These are phyloP conservation scores for Zeugodacus cucurbitae DNA, from an alignment of 1,140 invertebrate genomes.

Conservation along the genomic window DNA sequence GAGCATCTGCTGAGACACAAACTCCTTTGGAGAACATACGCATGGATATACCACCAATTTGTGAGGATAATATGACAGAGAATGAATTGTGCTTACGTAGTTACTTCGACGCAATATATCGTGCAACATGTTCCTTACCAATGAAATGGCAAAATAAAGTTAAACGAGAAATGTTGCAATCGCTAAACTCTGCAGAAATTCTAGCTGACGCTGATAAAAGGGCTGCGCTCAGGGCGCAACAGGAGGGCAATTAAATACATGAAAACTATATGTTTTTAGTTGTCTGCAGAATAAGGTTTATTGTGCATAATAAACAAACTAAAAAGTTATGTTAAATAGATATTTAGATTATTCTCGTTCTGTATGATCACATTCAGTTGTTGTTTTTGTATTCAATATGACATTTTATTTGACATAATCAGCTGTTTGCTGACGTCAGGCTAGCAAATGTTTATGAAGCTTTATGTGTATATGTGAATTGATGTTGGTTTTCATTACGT, in stretches of 20 bases:
- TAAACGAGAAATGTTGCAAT: not conserved
- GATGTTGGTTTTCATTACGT: no score
- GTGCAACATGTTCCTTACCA: not conserved
- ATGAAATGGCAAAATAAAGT: not conserved
- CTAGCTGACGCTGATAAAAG: not conserved
- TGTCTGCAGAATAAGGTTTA: not conserved
- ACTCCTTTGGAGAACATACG: not conserved
- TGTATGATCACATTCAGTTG: no score
- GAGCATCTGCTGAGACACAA: not conserved
- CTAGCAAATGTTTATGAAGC: no score
- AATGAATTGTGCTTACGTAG: not conserved
- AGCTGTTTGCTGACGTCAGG: no score
- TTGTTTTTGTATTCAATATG: no score
- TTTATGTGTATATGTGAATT: no score
- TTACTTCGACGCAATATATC: constrained; percentile 9
- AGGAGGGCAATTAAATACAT: not conserved
- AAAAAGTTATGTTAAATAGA: no score
- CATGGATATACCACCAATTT: not conserved
- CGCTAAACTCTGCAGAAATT: not conserved
- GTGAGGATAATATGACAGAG: not conserved
- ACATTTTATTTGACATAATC: no score
- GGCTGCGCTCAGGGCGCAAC: not conserved
- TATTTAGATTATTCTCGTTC: no score
- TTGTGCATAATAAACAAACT: not conserved
- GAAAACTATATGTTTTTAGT: not conserved